phyloP scores from a whole-genome alignment of 53 echinoderm and acorn worm genomes.

The Crossaster papposus region DNA sequence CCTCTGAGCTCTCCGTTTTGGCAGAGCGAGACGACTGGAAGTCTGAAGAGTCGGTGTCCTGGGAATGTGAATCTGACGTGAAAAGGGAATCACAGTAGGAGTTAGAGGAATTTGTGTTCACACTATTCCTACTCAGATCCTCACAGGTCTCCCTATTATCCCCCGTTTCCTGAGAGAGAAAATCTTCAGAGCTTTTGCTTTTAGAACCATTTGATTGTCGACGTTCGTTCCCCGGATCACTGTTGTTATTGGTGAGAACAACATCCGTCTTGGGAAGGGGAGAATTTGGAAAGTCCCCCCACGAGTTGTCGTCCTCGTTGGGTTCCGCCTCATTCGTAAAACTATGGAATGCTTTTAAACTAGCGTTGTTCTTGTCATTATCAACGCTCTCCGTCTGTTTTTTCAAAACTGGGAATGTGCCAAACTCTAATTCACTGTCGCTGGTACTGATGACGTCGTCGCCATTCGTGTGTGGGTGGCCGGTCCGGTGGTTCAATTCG shows the following conservation, averaged over 20 bases:
- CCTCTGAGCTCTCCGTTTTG: constrained; percentile 12
- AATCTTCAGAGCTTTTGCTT: neutral
- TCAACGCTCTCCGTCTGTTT: neutral
- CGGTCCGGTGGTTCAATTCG: constrained; percentile 31
- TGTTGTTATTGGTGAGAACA: neutral
- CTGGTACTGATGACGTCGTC: neutral
- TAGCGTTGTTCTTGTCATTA: neutral
- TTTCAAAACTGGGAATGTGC: neutral
- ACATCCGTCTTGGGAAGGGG: neutral
- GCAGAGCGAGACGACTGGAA: constrained; percentile 26
- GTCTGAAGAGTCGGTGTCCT: constrained; percentile 34
- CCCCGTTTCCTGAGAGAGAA: neutral
- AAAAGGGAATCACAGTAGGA: constrained; percentile 44
- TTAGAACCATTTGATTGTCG: neutral
- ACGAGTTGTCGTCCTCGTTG: constrained; percentile 21
- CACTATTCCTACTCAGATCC: constrained; percentile 30
- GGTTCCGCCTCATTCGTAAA: constrained; percentile 28
- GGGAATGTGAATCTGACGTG: constrained; percentile 43
- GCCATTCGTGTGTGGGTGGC: neutral
- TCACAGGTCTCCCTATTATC: constrained; percentile 22
- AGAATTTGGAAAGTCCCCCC: constrained; percentile 3
- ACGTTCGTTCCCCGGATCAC: constrained; percentile 6
- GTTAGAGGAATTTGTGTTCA: constrained; percentile 41
- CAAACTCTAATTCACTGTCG: neutral
- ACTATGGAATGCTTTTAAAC: constrained; percentile 43